Percentiles rank a stretch among this genome's conserved stretches.
Conservation (phyloP, 2,888 invertebrate species). For the Argyra leucocephala region DNA sequence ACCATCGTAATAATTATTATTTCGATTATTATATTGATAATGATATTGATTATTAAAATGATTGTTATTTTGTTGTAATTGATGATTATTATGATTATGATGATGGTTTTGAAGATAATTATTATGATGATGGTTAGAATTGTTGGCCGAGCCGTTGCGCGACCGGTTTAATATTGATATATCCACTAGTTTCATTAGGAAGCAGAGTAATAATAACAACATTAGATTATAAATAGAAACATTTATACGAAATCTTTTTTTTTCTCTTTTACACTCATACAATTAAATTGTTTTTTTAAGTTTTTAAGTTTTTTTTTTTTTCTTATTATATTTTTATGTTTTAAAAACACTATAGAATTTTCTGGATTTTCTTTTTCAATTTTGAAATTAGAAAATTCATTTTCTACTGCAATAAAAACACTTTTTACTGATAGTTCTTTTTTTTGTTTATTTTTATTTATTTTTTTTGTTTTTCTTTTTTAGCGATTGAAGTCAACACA, state of each 20-base stretch:
- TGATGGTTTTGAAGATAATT: background rate
- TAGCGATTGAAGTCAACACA: too few relatives aligned
- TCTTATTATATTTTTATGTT: background rate
- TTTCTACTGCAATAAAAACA: too few relatives aligned
- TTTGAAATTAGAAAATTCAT: too few relatives aligned
- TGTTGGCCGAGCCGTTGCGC: conserved; percentile 17
- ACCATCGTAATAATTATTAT: background rate
- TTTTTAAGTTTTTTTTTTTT: background rate
- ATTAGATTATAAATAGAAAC: conserved; percentile 35
- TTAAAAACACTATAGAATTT: too few relatives aligned
- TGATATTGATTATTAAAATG: background rate
- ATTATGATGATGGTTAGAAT: background rate
- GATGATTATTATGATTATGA: background rate
- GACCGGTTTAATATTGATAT: conserved; percentile 38
- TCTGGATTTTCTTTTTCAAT: too few relatives aligned
- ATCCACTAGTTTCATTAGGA: conserved; percentile 43
- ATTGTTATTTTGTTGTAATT: background rate
- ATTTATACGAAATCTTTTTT: conserved; percentile 22
- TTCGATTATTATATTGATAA: background rate
- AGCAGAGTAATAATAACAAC: conserved; percentile 42
- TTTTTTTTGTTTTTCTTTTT: too few relatives aligned
- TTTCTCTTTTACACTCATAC: background rate
- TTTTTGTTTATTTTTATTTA: too few relatives aligned
- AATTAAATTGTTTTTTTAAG: background rate
- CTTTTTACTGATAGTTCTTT: too few relatives aligned